Evolutionary conservation across 1,140 invertebrate species (phyloP).

Genomic region (Hyles vespertilio): DNA sequence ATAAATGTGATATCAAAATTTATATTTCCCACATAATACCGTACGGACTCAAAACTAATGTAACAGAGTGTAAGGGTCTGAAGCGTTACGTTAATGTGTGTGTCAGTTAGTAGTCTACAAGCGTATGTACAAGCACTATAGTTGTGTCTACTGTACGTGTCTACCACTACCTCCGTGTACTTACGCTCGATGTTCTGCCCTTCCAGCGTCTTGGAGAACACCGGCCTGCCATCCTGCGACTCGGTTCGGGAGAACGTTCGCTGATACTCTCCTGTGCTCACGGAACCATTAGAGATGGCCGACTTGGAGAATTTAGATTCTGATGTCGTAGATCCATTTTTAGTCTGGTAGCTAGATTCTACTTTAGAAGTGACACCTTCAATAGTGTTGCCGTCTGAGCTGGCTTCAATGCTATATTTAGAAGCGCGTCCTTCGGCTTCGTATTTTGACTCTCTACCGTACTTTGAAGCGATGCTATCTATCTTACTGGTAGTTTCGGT

Average conservation of each 20-base stretch:
- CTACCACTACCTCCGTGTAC: slow-evolving; percentile 53
- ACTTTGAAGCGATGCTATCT: slow-evolving; percentile 57
- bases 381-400: slow-evolving; percentile 41
- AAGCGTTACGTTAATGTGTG: slow-evolving; percentile 63
- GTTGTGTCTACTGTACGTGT: slow-evolving; percentile 50
- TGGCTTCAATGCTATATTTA: slow-evolving; percentile 43
- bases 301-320: slow-evolving; percentile 54
- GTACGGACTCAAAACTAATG: slow-evolving; percentile 38
- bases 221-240: slow-evolving; percentile 77
- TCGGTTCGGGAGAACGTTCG: slow-evolving; percentile 51
- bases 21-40: slow-evolving; percentile 15
- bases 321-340: slow-evolving; percentile 46
- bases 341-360: slow-evolving; percentile 62
- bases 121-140: slow-evolving; percentile 69
- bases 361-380: slow-evolving; percentile 49
- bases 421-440: slow-evolving; percentile 31
- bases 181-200: slow-evolving; percentile 88
- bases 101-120: slow-evolving; percentile 66
- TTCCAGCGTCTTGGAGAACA: slow-evolving; percentile 84
- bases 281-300: slow-evolving; percentile 50
- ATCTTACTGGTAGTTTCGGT: slow-evolving; percentile 50
- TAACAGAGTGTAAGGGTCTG: slow-evolving; percentile 20
- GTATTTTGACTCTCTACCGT: slow-evolving; percentile 36
- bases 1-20: too few relatives aligned
- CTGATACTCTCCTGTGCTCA: slow-evolving; percentile 34